These are phyloP conservation scores for Ctenomys sociabilis DNA, from an alignment of 2,113 vertebrate genomes.

Conservation along the genomic window DNA sequence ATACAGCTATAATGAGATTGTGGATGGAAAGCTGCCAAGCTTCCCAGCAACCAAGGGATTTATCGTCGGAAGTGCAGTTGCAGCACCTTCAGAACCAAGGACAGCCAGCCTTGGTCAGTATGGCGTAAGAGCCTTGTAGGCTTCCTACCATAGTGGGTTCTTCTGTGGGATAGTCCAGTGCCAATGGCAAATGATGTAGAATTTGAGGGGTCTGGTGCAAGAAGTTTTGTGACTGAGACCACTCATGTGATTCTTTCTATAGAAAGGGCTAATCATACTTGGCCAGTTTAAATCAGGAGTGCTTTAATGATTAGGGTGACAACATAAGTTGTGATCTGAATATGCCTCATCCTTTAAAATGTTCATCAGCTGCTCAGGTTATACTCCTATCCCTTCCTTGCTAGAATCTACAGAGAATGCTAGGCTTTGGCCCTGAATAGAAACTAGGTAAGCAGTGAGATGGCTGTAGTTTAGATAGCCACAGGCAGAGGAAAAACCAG, in stretches of 20 bases:
- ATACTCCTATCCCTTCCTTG: background rate
- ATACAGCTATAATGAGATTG: background rate
- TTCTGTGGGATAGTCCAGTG: background rate
- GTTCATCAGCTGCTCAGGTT: background rate
- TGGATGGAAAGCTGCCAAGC: slow-evolving; percentile 16
- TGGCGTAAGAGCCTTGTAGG: background rate
- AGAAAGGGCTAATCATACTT: background rate
- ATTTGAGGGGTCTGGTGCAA: background rate
- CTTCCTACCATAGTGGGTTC: background rate
- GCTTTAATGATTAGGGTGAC: slow-evolving; percentile 4
- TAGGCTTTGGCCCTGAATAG: background rate
- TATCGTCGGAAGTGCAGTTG: slow-evolving; percentile 44
- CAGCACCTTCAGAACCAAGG: background rate
- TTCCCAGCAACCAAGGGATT: slow-evolving; percentile 19
- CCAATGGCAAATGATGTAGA: slow-evolving; percentile 23
- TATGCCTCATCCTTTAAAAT: slow-evolving; percentile 35
- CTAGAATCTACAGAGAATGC: slow-evolving; percentile 43
- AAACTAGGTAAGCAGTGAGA: slow-evolving; percentile 5
- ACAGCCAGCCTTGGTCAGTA: background rate
- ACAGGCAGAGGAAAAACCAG: slow-evolving; percentile 42
- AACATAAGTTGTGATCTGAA: slow-evolving; percentile 6
- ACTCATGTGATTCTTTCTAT: slow-evolving; percentile 1
- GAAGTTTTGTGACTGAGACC: background rate
- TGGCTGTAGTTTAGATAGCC: background rate
- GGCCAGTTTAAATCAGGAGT: background rate